These are phyloP conservation scores for Ophion ellenae DNA, from an alignment of 2,888 invertebrate species.

Conservation along the genomic window DNA sequence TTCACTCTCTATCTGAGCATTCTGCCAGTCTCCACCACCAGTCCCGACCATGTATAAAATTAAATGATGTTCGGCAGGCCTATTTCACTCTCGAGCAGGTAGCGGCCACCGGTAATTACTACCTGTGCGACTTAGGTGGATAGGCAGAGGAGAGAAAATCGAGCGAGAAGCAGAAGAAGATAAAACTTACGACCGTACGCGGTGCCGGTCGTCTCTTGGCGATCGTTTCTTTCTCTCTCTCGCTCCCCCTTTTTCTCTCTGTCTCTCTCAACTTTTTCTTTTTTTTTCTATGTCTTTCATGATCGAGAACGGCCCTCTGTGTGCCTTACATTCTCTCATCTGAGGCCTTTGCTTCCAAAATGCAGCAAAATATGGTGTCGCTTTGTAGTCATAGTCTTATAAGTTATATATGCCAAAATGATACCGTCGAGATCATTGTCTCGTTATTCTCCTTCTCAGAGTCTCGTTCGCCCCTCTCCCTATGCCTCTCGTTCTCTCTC, in stretches of 20 bases:
- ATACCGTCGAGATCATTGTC: conserved; percentile 42
- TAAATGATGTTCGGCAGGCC: conserved; percentile 83
- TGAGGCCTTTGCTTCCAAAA: conserved; percentile 47
- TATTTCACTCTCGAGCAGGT: conserved; percentile 82
- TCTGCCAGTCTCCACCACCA: conserved; percentile 52
- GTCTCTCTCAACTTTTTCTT: background rate
- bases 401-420: conserved; percentile 33
- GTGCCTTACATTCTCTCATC: conserved; percentile 12
- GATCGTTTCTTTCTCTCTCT: conserved; percentile 16
- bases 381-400: conserved; percentile 20
- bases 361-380: conserved; percentile 9
- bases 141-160: conserved; percentile 51
- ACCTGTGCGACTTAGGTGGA: conserved; percentile 75
- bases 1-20: conserved; percentile 1
- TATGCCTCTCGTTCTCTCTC: background rate
- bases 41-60: conserved; percentile 77
- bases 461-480: conserved; percentile 5
- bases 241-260: conserved; percentile 8
- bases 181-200: conserved; percentile 75
- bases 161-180: conserved; percentile 68
- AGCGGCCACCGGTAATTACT: conserved; percentile 84
- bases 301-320: conserved; percentile 17
- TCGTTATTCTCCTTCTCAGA: conserved; percentile 35
- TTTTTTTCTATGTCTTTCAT: background rate
- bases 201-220: conserved; percentile 45